Percentiles rank a stretch among this genome's conserved stretches.
These are phyloP conservation scores for Teleogryllus oceanicus DNA, from an alignment of 2,888 invertebrate species.

Conservation along the genomic window DNA sequence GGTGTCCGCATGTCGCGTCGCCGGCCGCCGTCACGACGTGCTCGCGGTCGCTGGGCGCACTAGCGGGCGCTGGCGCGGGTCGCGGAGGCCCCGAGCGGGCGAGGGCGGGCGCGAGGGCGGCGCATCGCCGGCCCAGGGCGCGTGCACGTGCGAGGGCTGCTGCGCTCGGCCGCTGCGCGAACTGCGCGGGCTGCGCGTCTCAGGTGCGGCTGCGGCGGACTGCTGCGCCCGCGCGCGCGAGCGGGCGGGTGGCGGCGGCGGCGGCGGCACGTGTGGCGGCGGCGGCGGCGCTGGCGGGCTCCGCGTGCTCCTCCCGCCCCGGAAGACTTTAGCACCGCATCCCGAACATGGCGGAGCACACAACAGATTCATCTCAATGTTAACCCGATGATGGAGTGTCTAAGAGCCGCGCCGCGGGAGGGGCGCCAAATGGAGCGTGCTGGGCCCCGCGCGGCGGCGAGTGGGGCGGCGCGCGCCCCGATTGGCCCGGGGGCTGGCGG, in stretches of 20 bases:
- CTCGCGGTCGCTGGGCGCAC: background rate
- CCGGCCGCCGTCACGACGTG: background rate
- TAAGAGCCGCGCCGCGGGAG: conserved; percentile 19
- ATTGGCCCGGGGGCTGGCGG: background rate
- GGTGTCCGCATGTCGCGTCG: background rate
- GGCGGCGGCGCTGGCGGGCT: background rate
- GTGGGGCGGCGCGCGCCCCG: conserved; percentile 2
- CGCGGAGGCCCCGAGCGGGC: background rate
- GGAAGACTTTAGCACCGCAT: conserved; percentile 30
- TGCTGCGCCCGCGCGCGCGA: background rate
- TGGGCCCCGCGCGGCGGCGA: background rate
- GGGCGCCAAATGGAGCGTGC: conserved; percentile 20
- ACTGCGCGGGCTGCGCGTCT: background rate
- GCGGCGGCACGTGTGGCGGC: background rate
- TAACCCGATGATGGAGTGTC: conserved; percentile 29
- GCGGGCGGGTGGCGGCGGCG: conserved; percentile 7
- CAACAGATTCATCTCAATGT: conserved; percentile 29
- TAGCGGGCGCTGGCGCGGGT: background rate
- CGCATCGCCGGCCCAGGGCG: background rate
- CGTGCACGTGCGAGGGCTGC: background rate
- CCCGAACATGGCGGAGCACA: conserved; percentile 30
- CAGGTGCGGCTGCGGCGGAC: conserved; percentile 23
- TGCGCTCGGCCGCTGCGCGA: background rate
- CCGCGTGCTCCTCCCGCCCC: conserved; percentile 22
- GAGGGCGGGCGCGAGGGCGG: background rate